Evolutionary conservation across 1,140 invertebrate genomes (phyloP).

Genomic region (Asobara japonica): DNA sequence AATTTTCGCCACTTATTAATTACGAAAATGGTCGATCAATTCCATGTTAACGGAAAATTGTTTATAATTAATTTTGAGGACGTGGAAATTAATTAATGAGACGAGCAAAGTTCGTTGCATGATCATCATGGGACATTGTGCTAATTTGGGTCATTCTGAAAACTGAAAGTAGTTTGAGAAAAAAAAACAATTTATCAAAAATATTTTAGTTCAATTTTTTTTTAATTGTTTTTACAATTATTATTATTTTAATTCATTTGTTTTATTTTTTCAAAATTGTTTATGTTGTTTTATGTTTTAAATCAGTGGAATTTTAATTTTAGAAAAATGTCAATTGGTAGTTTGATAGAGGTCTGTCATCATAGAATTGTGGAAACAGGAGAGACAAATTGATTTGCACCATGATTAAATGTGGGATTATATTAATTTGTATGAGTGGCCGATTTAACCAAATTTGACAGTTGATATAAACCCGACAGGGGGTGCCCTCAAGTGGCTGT

Average conservation of each 20-base stretch:
- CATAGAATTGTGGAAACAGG: background rate
- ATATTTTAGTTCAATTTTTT: too few species aligned
- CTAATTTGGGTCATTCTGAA: too few species aligned
- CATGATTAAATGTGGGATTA: background rate
- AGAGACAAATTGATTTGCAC: background rate
- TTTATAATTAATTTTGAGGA: background rate
- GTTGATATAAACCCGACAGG: slow-evolving; percentile 23
- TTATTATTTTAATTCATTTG: too few species aligned
- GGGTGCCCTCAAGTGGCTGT: slow-evolving; percentile 31
- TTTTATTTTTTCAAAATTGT: too few species aligned
- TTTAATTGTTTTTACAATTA: too few species aligned
- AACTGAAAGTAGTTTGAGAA: background rate
- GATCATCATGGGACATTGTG: too few species aligned
- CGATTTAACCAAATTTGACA: background rate
- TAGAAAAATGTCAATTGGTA: too few species aligned
- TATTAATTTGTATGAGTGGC: slow-evolving; percentile 14
- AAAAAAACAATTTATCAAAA: too few species aligned
- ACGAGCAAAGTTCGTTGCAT: too few species aligned
- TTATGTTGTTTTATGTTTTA: too few species aligned
- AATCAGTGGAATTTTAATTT: too few species aligned
- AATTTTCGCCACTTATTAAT: background rate
- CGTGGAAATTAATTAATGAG: background rate
- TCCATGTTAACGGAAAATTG: background rate
- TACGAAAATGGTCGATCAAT: background rate
- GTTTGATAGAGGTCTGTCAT: too few species aligned